Percentiles rank a stretch among this genome's conserved stretches.
phyloP scores from a whole-genome alignment of 2,888 invertebrate genomes.

The Drosophila antonietae region DNA sequence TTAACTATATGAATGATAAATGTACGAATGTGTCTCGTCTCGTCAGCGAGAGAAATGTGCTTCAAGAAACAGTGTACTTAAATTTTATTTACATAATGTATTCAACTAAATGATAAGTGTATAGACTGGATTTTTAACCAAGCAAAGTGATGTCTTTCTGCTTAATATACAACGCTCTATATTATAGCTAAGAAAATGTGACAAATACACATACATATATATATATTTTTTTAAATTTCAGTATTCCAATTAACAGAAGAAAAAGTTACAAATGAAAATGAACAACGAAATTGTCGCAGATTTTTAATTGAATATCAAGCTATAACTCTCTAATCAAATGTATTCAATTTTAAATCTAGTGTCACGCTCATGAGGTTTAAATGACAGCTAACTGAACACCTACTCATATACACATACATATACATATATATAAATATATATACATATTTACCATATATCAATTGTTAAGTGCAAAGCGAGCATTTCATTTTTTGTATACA shows the following conservation, averaged over 20 bases:
- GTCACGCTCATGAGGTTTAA: conserved; percentile 20
- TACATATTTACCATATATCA: conserved; percentile 21
- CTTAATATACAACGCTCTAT: conserved; percentile 71
- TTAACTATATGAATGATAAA: conserved; percentile 28
- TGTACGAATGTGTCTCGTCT: conserved; percentile 36
- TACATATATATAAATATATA: conserved; percentile 16
- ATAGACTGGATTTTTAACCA: conserved; percentile 73
- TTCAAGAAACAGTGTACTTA: conserved; percentile 61
- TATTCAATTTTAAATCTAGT: conserved; percentile 35
- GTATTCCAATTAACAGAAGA: conserved; percentile 61
- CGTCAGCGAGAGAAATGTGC: conserved; percentile 44
- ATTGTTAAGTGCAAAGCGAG: conserved; percentile 51
- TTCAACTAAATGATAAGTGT: conserved; percentile 65
- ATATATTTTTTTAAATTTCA: conserved; percentile 51
- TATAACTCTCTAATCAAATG: conserved; percentile 8
- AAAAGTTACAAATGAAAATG: conserved; percentile 16
- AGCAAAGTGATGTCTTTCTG: conserved; percentile 72
- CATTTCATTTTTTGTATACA: conserved; percentile 63
- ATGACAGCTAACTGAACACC: conserved; percentile 47
- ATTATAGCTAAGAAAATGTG: conserved; percentile 67
- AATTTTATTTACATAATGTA: conserved; percentile 47
- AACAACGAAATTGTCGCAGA: conserved; percentile 67
- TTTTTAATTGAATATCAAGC: conserved; percentile 23
- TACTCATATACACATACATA: conserved; percentile 45
- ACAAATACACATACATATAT: conserved; percentile 23